phyloP scores from a whole-genome alignment of 2,797 vertebrate species.

The Sternotherus odoratus region DNA sequence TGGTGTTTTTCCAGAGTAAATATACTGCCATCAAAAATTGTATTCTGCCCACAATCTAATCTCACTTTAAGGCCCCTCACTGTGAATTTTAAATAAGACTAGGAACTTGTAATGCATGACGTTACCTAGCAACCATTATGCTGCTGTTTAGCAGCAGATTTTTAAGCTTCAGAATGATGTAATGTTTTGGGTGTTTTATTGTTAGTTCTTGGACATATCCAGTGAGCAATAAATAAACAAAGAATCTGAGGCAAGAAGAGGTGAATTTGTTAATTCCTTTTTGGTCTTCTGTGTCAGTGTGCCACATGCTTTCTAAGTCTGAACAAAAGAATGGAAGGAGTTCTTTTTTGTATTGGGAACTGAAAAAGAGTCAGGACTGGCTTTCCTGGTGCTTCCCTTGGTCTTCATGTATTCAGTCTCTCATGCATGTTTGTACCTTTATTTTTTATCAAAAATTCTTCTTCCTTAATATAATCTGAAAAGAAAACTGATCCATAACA shows the following conservation, averaged over 20 bases:
- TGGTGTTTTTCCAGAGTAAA: constrained; percentile 61
- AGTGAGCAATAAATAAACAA: constrained; percentile 36
- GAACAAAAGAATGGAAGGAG: not conserved
- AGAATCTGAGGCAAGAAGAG: constrained; percentile 39
- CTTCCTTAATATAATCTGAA: not conserved
- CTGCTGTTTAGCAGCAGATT: constrained; percentile 12
- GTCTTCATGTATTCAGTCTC: not conserved
- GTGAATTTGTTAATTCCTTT: not conserved
- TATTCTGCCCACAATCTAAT: constrained; percentile 39
- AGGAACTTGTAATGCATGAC: constrained; percentile 46
- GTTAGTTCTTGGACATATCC: constrained; percentile 20
- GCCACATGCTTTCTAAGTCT: not conserved
- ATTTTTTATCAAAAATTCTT: not conserved
- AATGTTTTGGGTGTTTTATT: not conserved
- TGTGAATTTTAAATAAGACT: constrained; percentile 52
- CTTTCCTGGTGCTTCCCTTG: not conserved
- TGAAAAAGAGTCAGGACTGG: not conserved
- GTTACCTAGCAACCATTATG: constrained; percentile 62
- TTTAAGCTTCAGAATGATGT: not conserved
- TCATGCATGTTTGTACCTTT: not conserved
- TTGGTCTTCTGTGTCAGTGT: not conserved
- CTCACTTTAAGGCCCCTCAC: constrained; percentile 51
- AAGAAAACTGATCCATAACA: not conserved
- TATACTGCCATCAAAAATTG: constrained; percentile 54
- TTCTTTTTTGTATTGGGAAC: not conserved